These are phyloP conservation scores for Ceratosolen fusciceps DNA, from an alignment of 1,140 invertebrate genomes.

Conservation along the genomic window DNA sequence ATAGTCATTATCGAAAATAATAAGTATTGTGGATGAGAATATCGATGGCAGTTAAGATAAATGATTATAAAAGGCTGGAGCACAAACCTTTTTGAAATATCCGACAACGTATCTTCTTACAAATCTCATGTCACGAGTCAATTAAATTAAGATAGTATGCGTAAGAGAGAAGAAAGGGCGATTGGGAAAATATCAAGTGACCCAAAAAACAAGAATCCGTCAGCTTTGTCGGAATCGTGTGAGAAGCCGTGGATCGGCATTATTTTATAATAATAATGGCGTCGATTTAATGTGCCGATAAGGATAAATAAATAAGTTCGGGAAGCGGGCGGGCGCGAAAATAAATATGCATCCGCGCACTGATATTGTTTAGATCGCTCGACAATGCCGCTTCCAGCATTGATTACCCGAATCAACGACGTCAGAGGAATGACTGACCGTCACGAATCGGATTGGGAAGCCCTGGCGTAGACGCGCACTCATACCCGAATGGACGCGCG, in stretches of 20 bases:
- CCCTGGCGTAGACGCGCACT: neutral
- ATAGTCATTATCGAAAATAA: too few species aligned
- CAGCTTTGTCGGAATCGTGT: neutral
- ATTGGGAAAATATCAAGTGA: neutral
- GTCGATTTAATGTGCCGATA: neutral
- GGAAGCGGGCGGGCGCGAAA: neutral
- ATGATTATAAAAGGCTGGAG: too few species aligned
- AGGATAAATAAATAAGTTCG: neutral
- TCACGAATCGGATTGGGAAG: conserved; percentile 34
- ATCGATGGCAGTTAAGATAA: too few species aligned
- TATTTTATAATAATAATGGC: too few species aligned
- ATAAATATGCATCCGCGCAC: neutral
- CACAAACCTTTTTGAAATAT: conserved; percentile 65
- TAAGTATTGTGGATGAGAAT: too few species aligned
- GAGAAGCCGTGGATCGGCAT: neutral
- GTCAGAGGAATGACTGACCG: neutral
- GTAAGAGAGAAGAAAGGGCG: neutral
- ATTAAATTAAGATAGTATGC: conserved; percentile 54
- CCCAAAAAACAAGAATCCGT: conserved; percentile 7
- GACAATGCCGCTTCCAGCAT: neutral
- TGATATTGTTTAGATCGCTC: too few species aligned
- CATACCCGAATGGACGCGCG: conserved; percentile 5
- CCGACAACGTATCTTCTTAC: conserved; percentile 56
- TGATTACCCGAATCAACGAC: neutral
- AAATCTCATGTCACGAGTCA: conserved; percentile 59